phyloP scores from a whole-genome alignment of 2,113 vertebrate species.

The Indicator indicator region DNA sequence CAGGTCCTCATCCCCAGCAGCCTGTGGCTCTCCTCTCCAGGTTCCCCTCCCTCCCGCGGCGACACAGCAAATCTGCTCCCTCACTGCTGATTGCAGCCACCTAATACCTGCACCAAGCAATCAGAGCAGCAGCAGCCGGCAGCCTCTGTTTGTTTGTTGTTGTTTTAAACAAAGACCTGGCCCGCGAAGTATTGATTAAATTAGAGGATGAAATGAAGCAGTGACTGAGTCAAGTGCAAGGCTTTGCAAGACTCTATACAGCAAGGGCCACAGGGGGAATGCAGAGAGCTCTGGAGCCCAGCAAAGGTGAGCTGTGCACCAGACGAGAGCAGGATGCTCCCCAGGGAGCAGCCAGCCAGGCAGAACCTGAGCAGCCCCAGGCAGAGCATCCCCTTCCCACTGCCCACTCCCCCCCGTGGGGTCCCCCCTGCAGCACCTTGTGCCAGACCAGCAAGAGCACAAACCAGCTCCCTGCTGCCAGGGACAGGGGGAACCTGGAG shows the following conservation, averaged over 20 bases:
- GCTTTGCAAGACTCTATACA: background rate
- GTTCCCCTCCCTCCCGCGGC: background rate
- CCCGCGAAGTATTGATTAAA: constrained; percentile 45
- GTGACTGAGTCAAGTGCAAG: background rate
- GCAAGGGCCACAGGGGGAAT: background rate
- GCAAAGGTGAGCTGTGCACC: background rate
- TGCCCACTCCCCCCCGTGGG: fast-evolving
- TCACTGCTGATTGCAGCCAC: constrained; percentile 21
- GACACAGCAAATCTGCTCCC: background rate
- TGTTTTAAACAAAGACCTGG: constrained; percentile 3
- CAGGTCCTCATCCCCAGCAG: background rate
- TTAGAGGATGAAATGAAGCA: constrained; percentile 47
- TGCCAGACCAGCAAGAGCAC: background rate
- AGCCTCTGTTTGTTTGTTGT: background rate
- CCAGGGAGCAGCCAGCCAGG: background rate
- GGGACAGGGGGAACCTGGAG: background rate
- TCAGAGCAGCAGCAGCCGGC: background rate
- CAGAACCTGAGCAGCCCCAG: background rate
- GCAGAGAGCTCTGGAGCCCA: background rate
- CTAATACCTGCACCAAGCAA: constrained; percentile 35
- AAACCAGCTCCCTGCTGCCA: fast-evolving
- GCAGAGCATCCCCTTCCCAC: background rate
- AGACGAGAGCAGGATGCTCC: background rate
- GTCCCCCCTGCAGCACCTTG: too few species aligned
- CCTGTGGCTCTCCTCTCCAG: background rate